phyloP scores from a whole-genome alignment of 2,113 vertebrate species.

The Poeciliopsis occidentalis region DNA sequence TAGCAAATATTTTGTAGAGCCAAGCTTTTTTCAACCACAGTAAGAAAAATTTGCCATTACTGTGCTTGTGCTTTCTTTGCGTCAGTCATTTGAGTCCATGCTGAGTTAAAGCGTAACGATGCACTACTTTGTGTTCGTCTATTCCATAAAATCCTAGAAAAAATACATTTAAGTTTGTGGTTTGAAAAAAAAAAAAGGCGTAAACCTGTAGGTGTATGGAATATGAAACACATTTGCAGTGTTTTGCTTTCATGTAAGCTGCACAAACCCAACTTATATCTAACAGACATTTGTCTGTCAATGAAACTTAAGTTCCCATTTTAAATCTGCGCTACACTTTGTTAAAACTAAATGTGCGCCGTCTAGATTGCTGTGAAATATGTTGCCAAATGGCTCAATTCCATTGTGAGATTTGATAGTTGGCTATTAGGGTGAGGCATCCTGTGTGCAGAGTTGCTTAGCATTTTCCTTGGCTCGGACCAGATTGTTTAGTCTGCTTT shows the following conservation, averaged over 20 bases:
- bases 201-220: background rate
- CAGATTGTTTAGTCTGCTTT: conserved; percentile 95
- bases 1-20: too few relatives aligned
- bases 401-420: conserved; percentile 87
- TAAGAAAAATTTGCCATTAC: background rate
- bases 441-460: conserved; percentile 88
- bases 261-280: conserved; percentile 45
- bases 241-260: conserved; percentile 43
- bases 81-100: background rate
- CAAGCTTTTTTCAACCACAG: too few relatives aligned
- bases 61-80: background rate
- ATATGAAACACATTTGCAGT: too few relatives aligned
- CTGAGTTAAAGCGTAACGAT: background rate
- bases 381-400: conserved; percentile 88
- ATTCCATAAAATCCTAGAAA: background rate
- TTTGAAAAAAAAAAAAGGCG: background rate
- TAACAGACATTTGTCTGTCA: conserved; percentile 18
- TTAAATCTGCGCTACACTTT: conserved; percentile 36
- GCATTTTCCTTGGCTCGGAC: conserved; percentile 85
- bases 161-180: background rate
- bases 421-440: conserved; percentile 86
- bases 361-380: conserved; percentile 71
- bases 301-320: conserved; percentile 35
- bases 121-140: background rate
- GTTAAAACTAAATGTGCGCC: conserved; percentile 65